Evolutionary conservation across 2,888 invertebrate genomes (phyloP).

Genomic region (Trilocha varians): DNA sequence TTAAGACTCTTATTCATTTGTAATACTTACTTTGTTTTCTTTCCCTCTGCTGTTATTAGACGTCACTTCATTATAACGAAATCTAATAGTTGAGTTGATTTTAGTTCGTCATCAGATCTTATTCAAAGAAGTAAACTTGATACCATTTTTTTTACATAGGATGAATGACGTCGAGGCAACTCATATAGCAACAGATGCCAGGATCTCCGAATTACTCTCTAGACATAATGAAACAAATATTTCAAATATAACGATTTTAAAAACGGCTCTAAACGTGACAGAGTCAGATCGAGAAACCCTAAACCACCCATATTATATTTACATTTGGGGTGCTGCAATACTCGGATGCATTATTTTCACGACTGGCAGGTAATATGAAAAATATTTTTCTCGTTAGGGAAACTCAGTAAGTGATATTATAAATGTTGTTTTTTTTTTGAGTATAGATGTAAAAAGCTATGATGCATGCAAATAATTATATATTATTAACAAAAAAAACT

Average conservation of each 20-base stretch:
- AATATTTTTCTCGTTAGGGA: constrained; percentile 3
- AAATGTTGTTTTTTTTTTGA: too few species aligned
- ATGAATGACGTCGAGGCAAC: constrained; percentile 52
- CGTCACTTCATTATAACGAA: not conserved
- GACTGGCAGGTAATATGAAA: constrained; percentile 59
- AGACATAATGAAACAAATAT: constrained; percentile 1
- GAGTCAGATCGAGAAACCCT: constrained; percentile 21
- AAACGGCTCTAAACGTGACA: constrained; percentile 32
- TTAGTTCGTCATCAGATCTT: too few species aligned
- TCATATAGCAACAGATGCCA: constrained; percentile 6
- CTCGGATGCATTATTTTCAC: constrained; percentile 74
- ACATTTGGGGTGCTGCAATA: constrained; percentile 75
- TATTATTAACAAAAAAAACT: too few species aligned
- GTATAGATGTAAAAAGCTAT: too few species aligned
- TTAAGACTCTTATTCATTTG: not conserved
- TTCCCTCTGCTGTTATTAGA: not conserved
- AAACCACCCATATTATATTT: constrained; percentile 55
- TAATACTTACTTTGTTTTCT: not conserved
- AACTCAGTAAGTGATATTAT: too few species aligned
- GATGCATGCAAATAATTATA: too few species aligned
- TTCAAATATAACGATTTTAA: constrained; percentile 1
- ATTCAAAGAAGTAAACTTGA: too few species aligned
- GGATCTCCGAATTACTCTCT: not conserved
- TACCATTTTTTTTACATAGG: constrained; percentile 30
- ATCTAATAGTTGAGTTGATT: too few species aligned